These are phyloP conservation scores for Scytalopus superciliaris DNA, from an alignment of 2,113 vertebrate genomes.

Conservation along the genomic window DNA sequence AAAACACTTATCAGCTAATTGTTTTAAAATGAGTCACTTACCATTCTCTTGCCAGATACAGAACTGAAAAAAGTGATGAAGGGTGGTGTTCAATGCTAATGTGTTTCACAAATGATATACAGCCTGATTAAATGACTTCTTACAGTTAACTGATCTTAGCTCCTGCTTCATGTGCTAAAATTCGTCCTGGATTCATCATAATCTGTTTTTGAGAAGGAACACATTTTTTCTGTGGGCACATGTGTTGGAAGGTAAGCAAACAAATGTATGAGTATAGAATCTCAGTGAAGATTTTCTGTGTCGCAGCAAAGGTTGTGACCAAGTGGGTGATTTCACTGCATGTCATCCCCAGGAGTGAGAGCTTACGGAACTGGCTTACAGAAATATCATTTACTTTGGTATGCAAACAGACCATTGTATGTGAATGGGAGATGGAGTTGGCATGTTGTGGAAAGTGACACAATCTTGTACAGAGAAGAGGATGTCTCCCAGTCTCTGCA, in stretches of 20 bases:
- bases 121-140: not conserved
- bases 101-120: not conserved
- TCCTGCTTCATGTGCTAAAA: not conserved
- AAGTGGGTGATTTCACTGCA: not conserved
- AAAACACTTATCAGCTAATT: not conserved
- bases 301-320: not conserved
- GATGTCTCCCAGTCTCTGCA: not conserved
- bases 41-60: not conserved
- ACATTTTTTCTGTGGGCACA: not conserved
- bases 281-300: not conserved
- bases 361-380: not conserved
- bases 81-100: not conserved
- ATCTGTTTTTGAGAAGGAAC: not conserved
- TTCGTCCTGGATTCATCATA: not conserved
- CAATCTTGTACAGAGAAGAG: not conserved
- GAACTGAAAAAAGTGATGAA: not conserved
- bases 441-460: not conserved
- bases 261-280: not conserved
- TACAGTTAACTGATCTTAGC: not conserved
- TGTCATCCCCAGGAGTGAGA: not conserved
- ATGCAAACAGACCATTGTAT: not conserved
- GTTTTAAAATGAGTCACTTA: not conserved
- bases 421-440: fast-evolving
- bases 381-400: not conserved
- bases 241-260: not conserved